Evolutionary conservation across 35 echinoderm and acorn worm genomes (phyloP), one percentile per base, ranked within the genome.

Genomic region (Lytechinus variegatus): DNA sequence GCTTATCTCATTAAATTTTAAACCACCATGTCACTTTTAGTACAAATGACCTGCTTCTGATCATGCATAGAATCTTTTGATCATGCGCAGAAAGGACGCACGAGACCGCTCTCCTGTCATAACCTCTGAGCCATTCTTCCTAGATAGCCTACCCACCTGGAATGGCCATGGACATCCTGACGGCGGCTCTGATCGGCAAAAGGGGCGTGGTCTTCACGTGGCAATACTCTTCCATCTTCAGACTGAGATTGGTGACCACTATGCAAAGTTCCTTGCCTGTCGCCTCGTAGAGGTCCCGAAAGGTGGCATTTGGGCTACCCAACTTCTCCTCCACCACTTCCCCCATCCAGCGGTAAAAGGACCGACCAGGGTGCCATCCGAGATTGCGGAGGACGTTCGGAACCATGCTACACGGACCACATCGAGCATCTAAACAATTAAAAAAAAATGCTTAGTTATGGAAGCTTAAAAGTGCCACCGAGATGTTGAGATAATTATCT

Each of bases 151-250:
- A 44, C n/a, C 27, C 95, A 99, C 98, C 98, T 94, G 98, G 98
- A 53, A 99, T 99, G 21, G 98, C 96, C 92, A 97, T 97, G 10
- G 98, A 99, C 98, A 99, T 99, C 54, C 98, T 92, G 16, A 97
- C 95, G 12, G 98, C 98, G 13, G 92, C 95, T 54, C 96, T 95
- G 14, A 99, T 95, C 6, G 97, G 96, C 24, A 99, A 92, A 44
- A 95, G 92, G 60, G 98, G 98, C 16, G 98, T 99, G 55, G 98
- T 97, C 95, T 99, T 99, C 3, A 99, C 98, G 58, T 99, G 98
- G 91, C 97, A 99, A 72, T 99, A 99, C 92, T 97, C 98, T 4
- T 79, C 95, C 86, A 97, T 97, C 97, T 97, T 97, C 28, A 92
- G 27, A 87, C 97, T 99, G 21, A 99, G 87, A 61, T 99, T 99